Percentiles rank a stretch among this genome's conserved stretches.
phyloP scores from a whole-genome alignment of 1,140 invertebrate genomes.

The Triops longicaudatus region DNA sequence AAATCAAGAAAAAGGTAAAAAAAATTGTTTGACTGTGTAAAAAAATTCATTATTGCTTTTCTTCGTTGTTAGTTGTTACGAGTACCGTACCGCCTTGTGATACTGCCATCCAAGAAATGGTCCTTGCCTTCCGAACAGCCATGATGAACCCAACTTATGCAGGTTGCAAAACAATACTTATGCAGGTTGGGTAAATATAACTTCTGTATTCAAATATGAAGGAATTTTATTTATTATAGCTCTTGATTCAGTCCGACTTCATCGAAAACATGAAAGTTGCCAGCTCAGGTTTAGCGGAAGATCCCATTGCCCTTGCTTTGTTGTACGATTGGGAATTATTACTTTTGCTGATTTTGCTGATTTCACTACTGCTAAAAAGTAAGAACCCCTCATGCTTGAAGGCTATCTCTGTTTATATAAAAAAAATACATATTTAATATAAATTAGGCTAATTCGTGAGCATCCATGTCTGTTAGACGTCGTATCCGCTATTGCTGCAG shows the following conservation, averaged over 20 bases:
- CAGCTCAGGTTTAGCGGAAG: constrained; percentile 36
- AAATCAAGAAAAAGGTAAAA: not conserved
- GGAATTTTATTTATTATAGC: not conserved
- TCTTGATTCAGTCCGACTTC: constrained; percentile 34
- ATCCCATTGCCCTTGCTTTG: constrained; percentile 35
- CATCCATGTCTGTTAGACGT: not conserved
- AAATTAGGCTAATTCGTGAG: not conserved
- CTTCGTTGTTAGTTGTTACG: not conserved
- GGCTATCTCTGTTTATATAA: too few relatives aligned
- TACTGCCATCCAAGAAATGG: constrained; percentile 27
- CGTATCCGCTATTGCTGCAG: not conserved
- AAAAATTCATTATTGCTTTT: too few relatives aligned
- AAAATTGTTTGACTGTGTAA: too few relatives aligned
- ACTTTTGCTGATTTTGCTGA: constrained; percentile 30
- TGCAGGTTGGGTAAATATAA: not conserved
- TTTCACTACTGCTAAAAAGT: constrained; percentile 29
- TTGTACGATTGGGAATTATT: constrained; percentile 33
- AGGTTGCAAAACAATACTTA: constrained; percentile 26
- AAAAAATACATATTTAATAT: too few relatives aligned
- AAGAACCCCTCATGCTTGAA: constrained; percentile 20
- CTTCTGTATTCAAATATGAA: constrained; percentile 18
- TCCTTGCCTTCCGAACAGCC: constrained; percentile 30
- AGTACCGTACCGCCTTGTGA: not conserved
- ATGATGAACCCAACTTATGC: constrained; percentile 30
- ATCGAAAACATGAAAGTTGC: constrained; percentile 36